A percentile compares a stretch with the other conserved stretches of the same genome.
These are phyloP conservation scores for Labia minor DNA, from an alignment of 2,888 invertebrate species.

Conservation along the genomic window DNA sequence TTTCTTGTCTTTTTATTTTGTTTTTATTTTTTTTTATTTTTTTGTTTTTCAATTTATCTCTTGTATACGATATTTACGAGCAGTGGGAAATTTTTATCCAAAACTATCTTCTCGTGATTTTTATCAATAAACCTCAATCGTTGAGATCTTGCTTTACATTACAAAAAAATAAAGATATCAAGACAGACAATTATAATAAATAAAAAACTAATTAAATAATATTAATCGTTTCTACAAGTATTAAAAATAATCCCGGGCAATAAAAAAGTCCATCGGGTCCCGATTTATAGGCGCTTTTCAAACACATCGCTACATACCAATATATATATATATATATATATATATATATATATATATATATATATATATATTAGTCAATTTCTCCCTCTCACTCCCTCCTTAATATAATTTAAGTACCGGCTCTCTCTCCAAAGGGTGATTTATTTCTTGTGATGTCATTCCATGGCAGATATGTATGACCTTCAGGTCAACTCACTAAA, in stretches of 20 bases:
- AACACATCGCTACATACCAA: too few species aligned
- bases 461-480: background rate
- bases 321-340: too few species aligned
- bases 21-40: background rate
- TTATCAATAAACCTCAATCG: background rate
- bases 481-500: constrained; percentile 13
- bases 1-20: background rate
- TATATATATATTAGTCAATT: background rate
- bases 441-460: constrained; percentile 7
- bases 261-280: background rate
- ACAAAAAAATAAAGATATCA: constrained; percentile 4
- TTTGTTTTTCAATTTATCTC: background rate
- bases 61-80: background rate
- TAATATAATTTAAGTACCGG: constrained; percentile 3
- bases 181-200: constrained; percentile 4
- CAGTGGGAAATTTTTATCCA: background rate
- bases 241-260: background rate
- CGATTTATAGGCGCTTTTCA: background rate
- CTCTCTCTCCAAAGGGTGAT: constrained; percentile 13
- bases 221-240: constrained; percentile 13
- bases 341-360: too few species aligned
- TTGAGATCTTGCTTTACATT: background rate
- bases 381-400: background rate
- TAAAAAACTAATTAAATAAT: constrained; percentile 1
- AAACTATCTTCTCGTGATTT: background rate